A percentile compares a stretch with the other conserved stretches of the same genome.
phyloP scores from a whole-genome alignment of 1,140 invertebrate species.

The Tachypleus tridentatus region DNA sequence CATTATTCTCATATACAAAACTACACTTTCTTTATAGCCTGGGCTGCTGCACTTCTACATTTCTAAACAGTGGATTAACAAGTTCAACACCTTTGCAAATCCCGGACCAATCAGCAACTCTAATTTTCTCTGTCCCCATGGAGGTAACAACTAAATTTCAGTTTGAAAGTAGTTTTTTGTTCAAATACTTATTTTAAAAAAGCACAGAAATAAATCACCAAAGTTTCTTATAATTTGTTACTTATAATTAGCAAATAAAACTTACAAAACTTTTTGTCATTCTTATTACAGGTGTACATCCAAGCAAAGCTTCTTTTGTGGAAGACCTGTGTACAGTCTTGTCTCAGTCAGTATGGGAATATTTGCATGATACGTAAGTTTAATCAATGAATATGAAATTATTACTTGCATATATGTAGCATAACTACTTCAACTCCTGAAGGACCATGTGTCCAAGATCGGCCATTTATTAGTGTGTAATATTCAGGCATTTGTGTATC shows the following conservation, averaged over 20 bases:
- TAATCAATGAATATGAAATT: background rate
- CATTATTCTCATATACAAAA: too few species aligned
- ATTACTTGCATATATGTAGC: background rate
- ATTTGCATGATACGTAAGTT: slow-evolving; percentile 51
- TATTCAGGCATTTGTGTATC: too few species aligned
- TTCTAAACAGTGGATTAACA: slow-evolving; percentile 83
- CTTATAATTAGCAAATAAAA: too few species aligned
- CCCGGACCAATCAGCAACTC: slow-evolving; percentile 90
- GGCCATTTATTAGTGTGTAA: too few species aligned
- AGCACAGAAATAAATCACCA: too few species aligned
- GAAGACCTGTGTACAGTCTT: slow-evolving; percentile 55
- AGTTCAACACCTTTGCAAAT: slow-evolving; percentile 90
- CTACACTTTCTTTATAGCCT: slow-evolving; percentile 9
- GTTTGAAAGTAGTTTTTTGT: too few species aligned
- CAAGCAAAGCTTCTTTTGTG: slow-evolving; percentile 53
- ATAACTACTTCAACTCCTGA: too few species aligned
- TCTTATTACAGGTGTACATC: slow-evolving; percentile 43
- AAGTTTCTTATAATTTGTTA: too few species aligned
- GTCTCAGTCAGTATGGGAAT: slow-evolving; percentile 68
- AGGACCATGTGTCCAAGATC: too few species aligned
- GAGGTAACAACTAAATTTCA: slow-evolving; percentile 32
- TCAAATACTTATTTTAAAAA: too few species aligned
- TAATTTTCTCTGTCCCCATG: slow-evolving; percentile 87
- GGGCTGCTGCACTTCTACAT: slow-evolving; percentile 68
- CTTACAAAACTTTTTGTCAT: too few species aligned